Evolutionary conservation across 1,140 invertebrate species (phyloP), one percentile per base, ranked within the genome.

Genomic region (Sitophilus oryzae): DNA sequence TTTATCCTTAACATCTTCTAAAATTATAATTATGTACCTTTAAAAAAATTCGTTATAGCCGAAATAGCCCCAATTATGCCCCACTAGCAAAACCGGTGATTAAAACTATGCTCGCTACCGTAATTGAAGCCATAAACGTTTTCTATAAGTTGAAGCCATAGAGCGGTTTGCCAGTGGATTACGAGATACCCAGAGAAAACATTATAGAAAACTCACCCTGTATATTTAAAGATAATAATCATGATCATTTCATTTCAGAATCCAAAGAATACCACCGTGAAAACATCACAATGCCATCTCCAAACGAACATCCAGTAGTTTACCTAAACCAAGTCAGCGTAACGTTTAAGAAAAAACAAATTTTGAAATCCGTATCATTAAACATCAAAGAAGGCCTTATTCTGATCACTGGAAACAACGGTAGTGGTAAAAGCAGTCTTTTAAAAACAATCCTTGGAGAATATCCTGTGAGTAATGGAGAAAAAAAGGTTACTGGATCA

Each of bases 361-460:
- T 80, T 0, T 66, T 86, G 8, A 75, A 76, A 40, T 76, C 84
- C 46, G 76, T 89, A 6, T 77, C 72, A 18, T 61, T 84, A 5
- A 65, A 64, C 8, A 68, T 79, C 3, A 70, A 73, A 41, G 65
- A 80, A 19, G 54, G 84, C 58, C 63, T 86, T 21, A 65, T 83
- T 2, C 79, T 80, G 2, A 74, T 88, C 1, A 80, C 88, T 56
- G 86, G 86, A 8, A 77, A 80, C 22, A 82, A 88, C 11, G 85
- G 86, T 43, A 71, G 79, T 20, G 86, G 86, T 48, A 88, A 88
- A 74, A 83, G 83, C 63, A 91, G 89, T 14, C 70, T 96, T 2
- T 73, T 95, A 10, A 84, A 93, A 67, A 78, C 82, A 2, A 76
- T 96, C 43, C 74, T 96, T 2, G 76, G 81, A 42, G 93, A 96